Conservation (phyloP, 2,797 vertebrate species). For the Enteromius unitaeniatus region DNA sequence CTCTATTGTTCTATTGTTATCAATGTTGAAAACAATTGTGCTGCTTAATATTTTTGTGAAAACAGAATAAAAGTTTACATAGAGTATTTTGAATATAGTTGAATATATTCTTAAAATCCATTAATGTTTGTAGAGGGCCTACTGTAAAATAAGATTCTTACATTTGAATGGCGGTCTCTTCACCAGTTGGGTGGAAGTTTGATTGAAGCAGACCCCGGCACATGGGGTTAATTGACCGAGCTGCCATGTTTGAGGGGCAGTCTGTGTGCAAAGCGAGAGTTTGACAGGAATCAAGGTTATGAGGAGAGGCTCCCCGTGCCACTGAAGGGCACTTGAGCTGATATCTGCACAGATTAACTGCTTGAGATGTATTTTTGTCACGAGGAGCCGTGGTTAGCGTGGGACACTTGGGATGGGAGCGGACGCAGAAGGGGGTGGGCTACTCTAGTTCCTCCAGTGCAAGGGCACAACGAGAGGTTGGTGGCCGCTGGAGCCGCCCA, state of each 20-base stretch:
- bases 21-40: background rate
- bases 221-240: constrained; percentile 66
- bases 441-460: constrained; percentile 31
- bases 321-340: constrained; percentile 80
- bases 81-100: background rate
- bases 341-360: constrained; percentile 84
- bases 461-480: constrained; percentile 58
- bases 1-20: background rate
- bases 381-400: constrained; percentile 47
- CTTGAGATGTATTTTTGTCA: constrained; percentile 68
- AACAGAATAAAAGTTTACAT: background rate
- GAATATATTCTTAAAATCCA: background rate
- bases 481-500: constrained; percentile 63
- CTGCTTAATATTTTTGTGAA: background rate
- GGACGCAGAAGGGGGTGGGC: constrained; percentile 15
- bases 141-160: constrained; percentile 1
- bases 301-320: constrained; percentile 64
- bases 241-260: constrained; percentile 71
- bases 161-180: constrained; percentile 1
- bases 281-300: constrained; percentile 45
- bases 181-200: constrained; percentile 20
- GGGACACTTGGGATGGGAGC: constrained; percentile 8
- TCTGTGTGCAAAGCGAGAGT: constrained; percentile 60
- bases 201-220: constrained; percentile 43
- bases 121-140: background rate